Percentiles rank a stretch among this genome's conserved stretches.
Evolutionary conservation across 2,888 invertebrate species (phyloP).

Genomic region (Pheosia gnoma): DNA sequence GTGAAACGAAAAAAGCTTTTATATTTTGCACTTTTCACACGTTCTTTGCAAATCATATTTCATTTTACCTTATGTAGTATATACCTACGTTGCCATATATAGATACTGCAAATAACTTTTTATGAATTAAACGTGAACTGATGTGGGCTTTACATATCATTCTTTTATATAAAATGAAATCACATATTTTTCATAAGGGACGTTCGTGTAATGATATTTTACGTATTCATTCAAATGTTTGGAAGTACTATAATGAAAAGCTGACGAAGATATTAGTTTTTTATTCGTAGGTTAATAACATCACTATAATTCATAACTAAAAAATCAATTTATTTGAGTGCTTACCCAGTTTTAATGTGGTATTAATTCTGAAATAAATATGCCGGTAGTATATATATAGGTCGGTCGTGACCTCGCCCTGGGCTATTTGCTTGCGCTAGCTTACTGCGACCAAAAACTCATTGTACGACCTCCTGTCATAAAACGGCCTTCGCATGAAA

Average conservation of each 20-base stretch:
- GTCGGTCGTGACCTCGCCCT: slow-evolving; percentile 76
- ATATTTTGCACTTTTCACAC: slow-evolving; percentile 32
- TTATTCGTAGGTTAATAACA: no score
- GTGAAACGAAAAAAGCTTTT: slow-evolving; percentile 36
- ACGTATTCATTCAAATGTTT: no score
- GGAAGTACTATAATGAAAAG: no score
- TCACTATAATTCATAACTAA: no score
- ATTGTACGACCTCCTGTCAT: slow-evolving; percentile 75
- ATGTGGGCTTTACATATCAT: neutral
- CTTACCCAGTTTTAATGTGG: slow-evolving; percentile 17
- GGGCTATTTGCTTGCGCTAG: slow-evolving; percentile 75
- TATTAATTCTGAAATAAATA: slow-evolving; percentile 54
- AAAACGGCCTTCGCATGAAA: slow-evolving; percentile 61
- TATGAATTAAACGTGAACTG: neutral
- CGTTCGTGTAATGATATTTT: no score
- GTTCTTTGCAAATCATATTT: slow-evolving; percentile 4
- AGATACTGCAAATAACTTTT: slow-evolving; percentile 5
- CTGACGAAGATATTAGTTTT: no score
- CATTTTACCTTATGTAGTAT: slow-evolving; percentile 6
- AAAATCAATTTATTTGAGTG: no score
- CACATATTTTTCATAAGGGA: no score
- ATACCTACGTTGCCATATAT: neutral
- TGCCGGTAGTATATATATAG: slow-evolving; percentile 64
- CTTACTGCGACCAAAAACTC: slow-evolving; percentile 72
- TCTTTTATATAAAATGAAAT: neutral